Base-by-base conservation (phyloP, 2,113 vertebrate species). In the Chionis minor region DNA sequence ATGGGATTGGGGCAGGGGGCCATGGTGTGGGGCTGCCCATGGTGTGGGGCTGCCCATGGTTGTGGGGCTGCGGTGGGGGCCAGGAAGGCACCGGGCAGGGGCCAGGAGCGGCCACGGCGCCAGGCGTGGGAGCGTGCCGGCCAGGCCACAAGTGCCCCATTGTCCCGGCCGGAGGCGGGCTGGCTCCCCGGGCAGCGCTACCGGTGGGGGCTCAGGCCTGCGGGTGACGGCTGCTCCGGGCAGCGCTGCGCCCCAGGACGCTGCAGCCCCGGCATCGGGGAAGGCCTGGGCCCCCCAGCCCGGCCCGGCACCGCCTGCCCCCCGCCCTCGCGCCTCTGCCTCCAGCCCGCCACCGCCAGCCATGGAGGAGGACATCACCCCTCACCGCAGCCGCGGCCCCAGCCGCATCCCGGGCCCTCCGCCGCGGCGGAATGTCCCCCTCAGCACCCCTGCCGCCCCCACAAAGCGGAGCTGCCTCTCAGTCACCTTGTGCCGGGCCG, bases 381-480 rank as follows among this genome's bases (percentile, higher is more conserved):
- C 72, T 84, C 94, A n/a, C 6, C 92, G 51, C 1, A 94, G 88
- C 4, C 56, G 78, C 74, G 38, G 91, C 62, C 54, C 23, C 16
- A 92, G 96, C 67, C 95, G 88, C 67, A 75, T 91, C 47, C 88
- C 85, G 6, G 97, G 84, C 38, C 94, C 73, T 10, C 9, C 18
- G 0, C 7, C 5, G 1, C 51, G 91, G 77, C 61, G 27, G 22
- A 88, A 91, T 21, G 4, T 54, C 21, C 35, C 91, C 35, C 61
- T 92, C 6, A 38, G 90, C 3, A 15, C 21, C 35, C 12, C 6
- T 1, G 5, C 45, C 0, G 6, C 14, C 61, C 4, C 40, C 82
- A 90, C 35, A 1, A 90, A 97, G 91, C 21, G 90, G 86, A 97
- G 96, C 85, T 97, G 92, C 77, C 90, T 97, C 63, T 95, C 69